phyloP scores from a whole-genome alignment of 2,113 vertebrate species.

The Ariopsis seemanni region DNA sequence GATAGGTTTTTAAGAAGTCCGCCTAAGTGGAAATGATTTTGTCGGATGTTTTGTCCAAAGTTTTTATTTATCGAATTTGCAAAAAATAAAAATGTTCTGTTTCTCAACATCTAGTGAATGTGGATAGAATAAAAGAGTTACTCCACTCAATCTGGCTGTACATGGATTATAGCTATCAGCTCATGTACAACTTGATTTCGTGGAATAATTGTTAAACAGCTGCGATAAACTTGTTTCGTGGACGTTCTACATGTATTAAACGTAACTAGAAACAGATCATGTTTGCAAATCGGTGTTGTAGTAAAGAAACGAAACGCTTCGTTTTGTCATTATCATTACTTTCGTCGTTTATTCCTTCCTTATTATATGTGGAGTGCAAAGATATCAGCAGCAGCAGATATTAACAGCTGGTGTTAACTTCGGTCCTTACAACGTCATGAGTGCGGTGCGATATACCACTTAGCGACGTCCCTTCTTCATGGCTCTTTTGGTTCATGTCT shows the following conservation, averaged over 20 bases:
- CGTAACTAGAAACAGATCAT: neutral
- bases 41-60: too few relatives aligned
- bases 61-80: too few relatives aligned
- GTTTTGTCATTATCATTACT: neutral
- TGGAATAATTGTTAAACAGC: too few relatives aligned
- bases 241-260: neutral
- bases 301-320: neutral
- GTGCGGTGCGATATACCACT: neutral
- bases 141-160: too few relatives aligned
- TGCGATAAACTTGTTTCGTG: neutral
- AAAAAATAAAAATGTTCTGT: too few relatives aligned
- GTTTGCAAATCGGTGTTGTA: neutral
- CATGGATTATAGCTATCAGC: too few relatives aligned
- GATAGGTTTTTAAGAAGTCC: too few relatives aligned
- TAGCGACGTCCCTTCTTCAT: neutral
- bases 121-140: too few relatives aligned
- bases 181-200: too few relatives aligned
- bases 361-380: neutral
- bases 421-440: neutral
- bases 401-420: neutral
- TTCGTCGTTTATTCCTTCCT: neutral
- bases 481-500: neutral
- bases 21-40: too few relatives aligned
- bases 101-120: too few relatives aligned
- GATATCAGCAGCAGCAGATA: neutral